Evolutionary conservation across 2,888 invertebrate species (phyloP).

Genomic region (Leucozona laternaria): DNA sequence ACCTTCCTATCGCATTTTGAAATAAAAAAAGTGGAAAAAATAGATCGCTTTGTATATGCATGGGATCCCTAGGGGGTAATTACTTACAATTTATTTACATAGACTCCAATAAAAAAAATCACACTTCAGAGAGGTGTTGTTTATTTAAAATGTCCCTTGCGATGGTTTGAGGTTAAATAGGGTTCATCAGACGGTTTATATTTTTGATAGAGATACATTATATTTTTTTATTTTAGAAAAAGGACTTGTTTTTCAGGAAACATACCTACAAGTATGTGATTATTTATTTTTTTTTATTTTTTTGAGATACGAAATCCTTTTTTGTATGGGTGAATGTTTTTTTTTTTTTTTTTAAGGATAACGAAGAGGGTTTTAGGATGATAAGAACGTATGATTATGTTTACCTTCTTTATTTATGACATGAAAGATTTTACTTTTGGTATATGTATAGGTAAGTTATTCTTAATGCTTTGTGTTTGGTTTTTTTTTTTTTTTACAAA

Average conservation of each 20-base stretch:
- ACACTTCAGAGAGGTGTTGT: constrained; percentile 16
- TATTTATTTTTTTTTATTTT: background rate
- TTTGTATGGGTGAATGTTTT: background rate
- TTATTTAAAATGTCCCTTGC: constrained; percentile 11
- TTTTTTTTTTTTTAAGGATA: background rate
- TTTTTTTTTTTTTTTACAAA: no score
- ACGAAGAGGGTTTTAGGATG: constrained; percentile 1
- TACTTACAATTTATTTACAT: constrained; percentile 14
- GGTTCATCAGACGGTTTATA: constrained; percentile 6
- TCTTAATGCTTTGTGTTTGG: background rate
- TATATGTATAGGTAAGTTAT: background rate
- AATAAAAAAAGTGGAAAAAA: constrained; percentile 2
- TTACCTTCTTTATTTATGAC: constrained; percentile 6
- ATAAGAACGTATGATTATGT: constrained; percentile 14
- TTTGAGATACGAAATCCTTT: background rate
- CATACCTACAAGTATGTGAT: background rate
- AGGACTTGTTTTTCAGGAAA: background rate
- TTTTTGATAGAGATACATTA: background rate
- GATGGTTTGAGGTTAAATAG: constrained; percentile 13
- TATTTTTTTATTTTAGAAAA: background rate
- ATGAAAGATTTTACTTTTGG: background rate
- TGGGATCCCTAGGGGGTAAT: background rate
- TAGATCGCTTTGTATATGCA: background rate
- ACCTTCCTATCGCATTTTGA: background rate
- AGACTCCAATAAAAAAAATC: background rate